A percentile compares a stretch with the other conserved stretches of the same genome.
phyloP scores from a whole-genome alignment of 2,797 vertebrate genomes.

The Siniperca obscura region DNA sequence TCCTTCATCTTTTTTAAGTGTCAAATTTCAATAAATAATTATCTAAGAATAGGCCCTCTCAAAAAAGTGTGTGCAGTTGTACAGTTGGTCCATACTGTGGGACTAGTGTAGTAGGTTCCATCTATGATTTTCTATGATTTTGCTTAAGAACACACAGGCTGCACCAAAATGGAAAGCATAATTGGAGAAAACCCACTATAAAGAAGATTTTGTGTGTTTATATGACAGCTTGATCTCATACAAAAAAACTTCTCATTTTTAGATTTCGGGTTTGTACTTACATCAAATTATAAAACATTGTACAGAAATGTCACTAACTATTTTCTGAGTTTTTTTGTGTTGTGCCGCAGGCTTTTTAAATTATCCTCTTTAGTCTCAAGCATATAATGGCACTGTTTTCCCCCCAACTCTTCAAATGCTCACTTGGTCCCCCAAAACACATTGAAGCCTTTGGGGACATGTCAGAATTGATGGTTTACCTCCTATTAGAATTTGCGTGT shows the following conservation, averaged over 20 bases:
- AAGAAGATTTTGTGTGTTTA: neutral
- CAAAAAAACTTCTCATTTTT: neutral
- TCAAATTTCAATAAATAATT: neutral
- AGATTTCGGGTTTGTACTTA: neutral
- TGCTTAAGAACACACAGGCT: neutral
- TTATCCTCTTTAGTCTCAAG: constrained; percentile 1
- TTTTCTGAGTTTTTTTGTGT: neutral
- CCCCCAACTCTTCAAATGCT: constrained; percentile 8
- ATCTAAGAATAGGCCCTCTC: neutral
- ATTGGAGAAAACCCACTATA: neutral
- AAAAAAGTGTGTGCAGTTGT: neutral
- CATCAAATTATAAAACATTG: neutral
- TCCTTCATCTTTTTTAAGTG: neutral
- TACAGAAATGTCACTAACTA: neutral
- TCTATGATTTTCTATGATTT: neutral
- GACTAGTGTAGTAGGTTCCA: neutral
- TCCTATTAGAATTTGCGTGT: constrained; percentile 44
- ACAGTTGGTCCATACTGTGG: neutral
- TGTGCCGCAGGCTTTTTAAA: neutral
- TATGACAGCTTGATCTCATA: neutral
- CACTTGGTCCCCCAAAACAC: constrained; percentile 3
- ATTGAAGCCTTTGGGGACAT: constrained; percentile 43
- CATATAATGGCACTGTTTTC: neutral
- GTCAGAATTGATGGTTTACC: constrained; percentile 58
- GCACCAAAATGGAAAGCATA: constrained; percentile 8